Conservation (phyloP, 2,888 invertebrate genomes). For the Stegophylla sp. region DNA sequence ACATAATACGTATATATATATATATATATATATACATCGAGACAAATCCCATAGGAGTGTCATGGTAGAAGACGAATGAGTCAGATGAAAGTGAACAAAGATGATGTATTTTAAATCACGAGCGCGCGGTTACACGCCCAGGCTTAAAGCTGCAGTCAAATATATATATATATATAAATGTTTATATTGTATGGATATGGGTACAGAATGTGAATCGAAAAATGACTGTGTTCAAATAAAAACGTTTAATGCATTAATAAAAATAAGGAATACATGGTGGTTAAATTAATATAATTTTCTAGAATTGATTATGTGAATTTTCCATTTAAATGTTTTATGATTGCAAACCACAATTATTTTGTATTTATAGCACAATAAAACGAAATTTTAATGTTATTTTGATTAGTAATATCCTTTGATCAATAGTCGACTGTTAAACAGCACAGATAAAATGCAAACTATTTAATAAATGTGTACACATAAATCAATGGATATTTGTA, state of each 20-base stretch:
- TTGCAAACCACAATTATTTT: too few species aligned
- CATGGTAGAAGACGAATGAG: slow-evolving; percentile 40
- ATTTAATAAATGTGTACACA: too few species aligned
- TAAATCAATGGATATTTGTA: too few species aligned
- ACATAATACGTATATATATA: too few species aligned
- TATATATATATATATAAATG: background rate
- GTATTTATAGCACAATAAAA: too few species aligned
- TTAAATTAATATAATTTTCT: too few species aligned
- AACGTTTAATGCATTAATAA: slow-evolving; percentile 24
- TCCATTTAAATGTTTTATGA: too few species aligned
- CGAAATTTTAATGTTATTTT: too few species aligned
- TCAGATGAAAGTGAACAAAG: slow-evolving; percentile 53
- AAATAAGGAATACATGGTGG: background rate
- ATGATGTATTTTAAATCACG: slow-evolving; percentile 51
- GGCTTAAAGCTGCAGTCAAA: background rate
- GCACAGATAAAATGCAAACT: too few species aligned
- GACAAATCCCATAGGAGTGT: slow-evolving; percentile 29
- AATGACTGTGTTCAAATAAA: slow-evolving; percentile 15
- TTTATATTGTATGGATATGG: background rate
- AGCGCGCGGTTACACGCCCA: slow-evolving; percentile 39
- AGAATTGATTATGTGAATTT: too few species aligned
- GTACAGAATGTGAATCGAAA: slow-evolving; percentile 10
- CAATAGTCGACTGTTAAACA: too few species aligned
- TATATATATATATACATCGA: background rate
- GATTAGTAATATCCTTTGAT: too few species aligned